Evolutionary conservation across 92 coral and sea anemone genomes (phyloP).

Genomic region (Parazoanthus atlanticus): DNA sequence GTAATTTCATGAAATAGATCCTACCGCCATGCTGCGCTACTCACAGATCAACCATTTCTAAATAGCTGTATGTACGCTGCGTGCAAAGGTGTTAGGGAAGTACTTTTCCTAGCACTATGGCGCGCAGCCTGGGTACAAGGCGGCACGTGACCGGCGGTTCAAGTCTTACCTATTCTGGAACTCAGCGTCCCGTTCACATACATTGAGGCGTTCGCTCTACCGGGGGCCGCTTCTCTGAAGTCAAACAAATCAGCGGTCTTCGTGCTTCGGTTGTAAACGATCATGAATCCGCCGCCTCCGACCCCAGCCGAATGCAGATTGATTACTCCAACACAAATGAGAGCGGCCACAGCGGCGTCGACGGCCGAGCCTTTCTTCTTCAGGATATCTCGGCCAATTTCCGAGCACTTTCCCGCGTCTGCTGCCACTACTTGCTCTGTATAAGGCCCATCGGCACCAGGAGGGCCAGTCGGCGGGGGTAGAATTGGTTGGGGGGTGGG

Average conservation of each 20-base stretch:
- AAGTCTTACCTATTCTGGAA: constrained; percentile 69
- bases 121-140: too few species aligned
- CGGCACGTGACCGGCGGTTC: not conserved
- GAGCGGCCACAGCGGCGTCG: constrained; percentile 83
- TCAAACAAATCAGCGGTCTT: constrained; percentile 70
- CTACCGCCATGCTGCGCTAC: too few species aligned
- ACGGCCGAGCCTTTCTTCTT: constrained; percentile 85
- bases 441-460: constrained; percentile 78
- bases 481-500: constrained; percentile 47
- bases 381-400: constrained; percentile 81
- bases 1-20: too few species aligned
- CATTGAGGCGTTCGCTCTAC: constrained; percentile 66
- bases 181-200: constrained; percentile 72
- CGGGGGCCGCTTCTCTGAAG: constrained; percentile 90
- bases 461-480: constrained; percentile 66
- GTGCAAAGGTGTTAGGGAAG: too few species aligned
- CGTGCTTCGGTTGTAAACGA: constrained; percentile 64
- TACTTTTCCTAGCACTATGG: too few species aligned
- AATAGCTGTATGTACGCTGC: too few species aligned
- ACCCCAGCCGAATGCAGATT: constrained; percentile 98
- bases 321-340: constrained; percentile 88
- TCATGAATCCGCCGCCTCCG: constrained; percentile 98
- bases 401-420: constrained; percentile 79
- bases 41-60: too few species aligned
- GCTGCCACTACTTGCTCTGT: constrained; percentile 71